Evolutionary conservation across 2,888 invertebrate genomes (phyloP).

Genomic region (Chalcosyrphus nemorum): DNA sequence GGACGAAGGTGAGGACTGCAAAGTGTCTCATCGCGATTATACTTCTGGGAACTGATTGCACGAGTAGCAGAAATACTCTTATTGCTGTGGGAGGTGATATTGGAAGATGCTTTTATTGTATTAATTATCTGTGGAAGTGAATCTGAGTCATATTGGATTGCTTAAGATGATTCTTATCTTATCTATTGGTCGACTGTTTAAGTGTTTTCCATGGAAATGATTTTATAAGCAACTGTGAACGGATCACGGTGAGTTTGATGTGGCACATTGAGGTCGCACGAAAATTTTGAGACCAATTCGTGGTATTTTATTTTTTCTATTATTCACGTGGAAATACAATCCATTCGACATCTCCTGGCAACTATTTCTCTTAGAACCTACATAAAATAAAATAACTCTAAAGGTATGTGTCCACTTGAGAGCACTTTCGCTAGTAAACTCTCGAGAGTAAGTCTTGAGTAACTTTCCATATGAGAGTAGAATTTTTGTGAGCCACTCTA

Average conservation of each 20-base stretch:
- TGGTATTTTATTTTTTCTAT: no score
- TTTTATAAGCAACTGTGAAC: not conserved
- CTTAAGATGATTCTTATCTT: slow-evolving; percentile 32
- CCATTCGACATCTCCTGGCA: no score
- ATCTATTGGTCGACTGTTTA: not conserved
- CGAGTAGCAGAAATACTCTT: not conserved
- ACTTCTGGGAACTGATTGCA: not conserved
- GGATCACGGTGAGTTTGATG: not conserved
- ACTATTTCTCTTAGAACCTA: no score
- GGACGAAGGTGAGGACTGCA: slow-evolving; percentile 40
- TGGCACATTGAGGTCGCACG: no score
- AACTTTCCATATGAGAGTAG: no score
- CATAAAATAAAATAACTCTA: no score
- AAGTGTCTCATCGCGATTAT: slow-evolving; percentile 34
- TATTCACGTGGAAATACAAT: no score
- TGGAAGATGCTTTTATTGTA: slow-evolving; percentile 7
- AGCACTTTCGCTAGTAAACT: no score
- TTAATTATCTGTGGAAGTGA: not conserved
- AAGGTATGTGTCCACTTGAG: no score
- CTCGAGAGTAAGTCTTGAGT: no score
- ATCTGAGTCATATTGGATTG: slow-evolving; percentile 10
- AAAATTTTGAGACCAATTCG: no score
- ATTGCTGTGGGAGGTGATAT: not conserved
- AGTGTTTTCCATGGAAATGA: not conserved
- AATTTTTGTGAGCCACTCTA: no score